Evolutionary conservation across 2,797 vertebrate genomes (phyloP), one percentile per base, ranked within the genome.

Genomic region (Halcyon smyrnensis): DNA sequence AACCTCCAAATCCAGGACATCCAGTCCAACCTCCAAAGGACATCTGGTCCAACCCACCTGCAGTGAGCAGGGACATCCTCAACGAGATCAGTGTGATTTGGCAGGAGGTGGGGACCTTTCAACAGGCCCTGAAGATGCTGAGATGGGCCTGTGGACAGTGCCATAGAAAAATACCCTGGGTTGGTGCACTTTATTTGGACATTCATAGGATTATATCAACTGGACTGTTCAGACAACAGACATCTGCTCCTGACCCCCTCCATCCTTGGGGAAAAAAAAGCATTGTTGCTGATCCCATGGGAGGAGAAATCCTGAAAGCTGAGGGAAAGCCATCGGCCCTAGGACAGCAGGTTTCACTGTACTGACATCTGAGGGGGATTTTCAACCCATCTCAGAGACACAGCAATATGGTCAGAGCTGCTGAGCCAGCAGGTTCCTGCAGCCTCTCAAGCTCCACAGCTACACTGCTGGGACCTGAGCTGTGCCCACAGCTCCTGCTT

Each of bases 51-150:
- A 43, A 43, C 43, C 43, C 41, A 43, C 41, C 41, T 43, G 41
- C 41, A 43, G 41, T 17, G 16, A 43, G 41, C 41, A 43, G 41
- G 41, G 41, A 43, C 41, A 43, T 43, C 41, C 41, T 43, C 41
- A 43, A 43, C 8, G 16, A 46, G 19, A 19, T 46, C 6, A 4
- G 27, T 24, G 25, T 0, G 0, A 18, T 73, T 50, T 0, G 0
- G 27, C 12, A 54, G 65, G 48, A 91, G 37, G 60, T 10, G 56
- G 39, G 7, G 17, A 30, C 28, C 41, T 57, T 57, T 36, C 75
- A 87, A 8, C 30, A 54, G 50, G 14, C 53, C 62, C 62, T 65
- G 68, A 67, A 62, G 41, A n/a, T 54, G 59, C 83, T 78, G 73
- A 88, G 62, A n/a, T 37, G 51, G 24, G 27, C 28, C 59, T 57